Evolutionary conservation across 2,888 invertebrate species (phyloP), one percentile per base, ranked within the genome.

Genomic region (Metallyticus violacea): DNA sequence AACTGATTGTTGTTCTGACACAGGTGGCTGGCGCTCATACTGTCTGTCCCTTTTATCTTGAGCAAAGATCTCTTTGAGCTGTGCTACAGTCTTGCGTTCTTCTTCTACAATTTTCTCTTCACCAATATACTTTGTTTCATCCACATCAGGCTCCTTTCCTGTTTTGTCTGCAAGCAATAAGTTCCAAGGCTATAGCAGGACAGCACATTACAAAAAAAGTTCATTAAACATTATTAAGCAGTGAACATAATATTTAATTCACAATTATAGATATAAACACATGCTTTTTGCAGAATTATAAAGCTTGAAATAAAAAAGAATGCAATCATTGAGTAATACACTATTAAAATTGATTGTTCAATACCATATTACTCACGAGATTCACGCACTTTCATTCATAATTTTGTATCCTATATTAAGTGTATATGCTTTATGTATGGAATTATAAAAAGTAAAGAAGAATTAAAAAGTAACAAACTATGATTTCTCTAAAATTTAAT

Each of bases 81-180:
- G 87, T 7, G 88, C 87, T 9, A 88, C 88, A 27, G 88, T 85
- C 26, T 84, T 92, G 88, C 94, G 93, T 1, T 93, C 94, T 82
- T 95, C 95, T 87, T 95, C 93, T 5, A 95, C 93, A 87, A 94
- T 94, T 90, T 97, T 96, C 89, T 96, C 96, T 92, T 97, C 96
- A 0, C 96, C 96, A 0, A 95, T 95, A 91, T 96, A 96, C 91
- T 97, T 96, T 40, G 94, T 93, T 91, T 96, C 96, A 89, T 95
- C 95, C 79, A 92, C 91, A 89, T 92, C 91, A 26, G 85, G 29
- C 29, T 80, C 81, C 29, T 79, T 85, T 27, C 80, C 28, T 76
- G 77, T 25, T 77, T 77, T 40, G 30, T 85, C 85, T 85, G 40
- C 62, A 85, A 85, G 22, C 27, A 27, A 85, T 62, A 62, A n/a